Conservation (phyloP, 1,140 invertebrate genomes). For the Caerostris extrusa region DNA sequence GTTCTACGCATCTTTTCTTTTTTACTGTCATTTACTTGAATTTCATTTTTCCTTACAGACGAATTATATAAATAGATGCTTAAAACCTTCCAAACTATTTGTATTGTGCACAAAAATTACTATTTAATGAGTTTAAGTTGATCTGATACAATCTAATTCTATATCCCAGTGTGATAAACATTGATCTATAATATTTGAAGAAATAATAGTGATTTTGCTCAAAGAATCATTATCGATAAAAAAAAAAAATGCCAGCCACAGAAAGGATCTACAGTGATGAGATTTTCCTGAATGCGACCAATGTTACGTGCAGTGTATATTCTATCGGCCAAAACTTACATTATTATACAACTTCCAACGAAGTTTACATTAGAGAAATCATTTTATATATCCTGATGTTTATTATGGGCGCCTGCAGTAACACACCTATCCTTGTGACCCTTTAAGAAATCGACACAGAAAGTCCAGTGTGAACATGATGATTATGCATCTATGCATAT, state of each 20-base stretch:
- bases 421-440: conserved; percentile 88
- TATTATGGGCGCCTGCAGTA: conserved; percentile 87
- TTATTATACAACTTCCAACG: conserved; percentile 80
- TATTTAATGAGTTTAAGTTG: too few species aligned
- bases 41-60: too few species aligned
- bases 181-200: too few species aligned
- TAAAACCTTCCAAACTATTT: too few species aligned
- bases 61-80: too few species aligned
- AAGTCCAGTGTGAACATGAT: conserved; percentile 89
- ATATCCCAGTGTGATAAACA: too few species aligned
- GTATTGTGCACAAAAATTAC: too few species aligned
- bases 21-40: too few species aligned
- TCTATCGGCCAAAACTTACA: neutral
- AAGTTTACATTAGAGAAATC: conserved; percentile 82
- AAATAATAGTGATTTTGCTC: neutral
- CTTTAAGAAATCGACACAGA: conserved; percentile 86
- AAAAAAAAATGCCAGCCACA: neutral
- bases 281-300: neutral
- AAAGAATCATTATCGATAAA: neutral
- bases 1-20: too few species aligned
- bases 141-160: too few species aligned
- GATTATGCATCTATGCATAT: conserved; percentile 89
- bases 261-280: neutral
- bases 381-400: conserved; percentile 87
- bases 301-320: neutral